Conservation (phyloP, 1,140 invertebrate genomes). For the Drosophila nasuta region DNA sequence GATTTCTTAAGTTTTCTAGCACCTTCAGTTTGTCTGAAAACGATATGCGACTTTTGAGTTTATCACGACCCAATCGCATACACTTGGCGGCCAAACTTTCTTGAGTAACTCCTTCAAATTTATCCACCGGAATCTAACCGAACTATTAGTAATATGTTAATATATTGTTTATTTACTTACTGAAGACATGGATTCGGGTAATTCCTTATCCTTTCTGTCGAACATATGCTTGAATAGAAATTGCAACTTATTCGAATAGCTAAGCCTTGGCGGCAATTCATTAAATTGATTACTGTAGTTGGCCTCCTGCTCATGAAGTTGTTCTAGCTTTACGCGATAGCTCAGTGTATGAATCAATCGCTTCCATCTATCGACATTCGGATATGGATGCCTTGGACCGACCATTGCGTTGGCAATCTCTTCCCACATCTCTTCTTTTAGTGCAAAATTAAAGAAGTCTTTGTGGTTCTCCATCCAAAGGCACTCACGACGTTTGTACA, state of each 20-base stretch:
- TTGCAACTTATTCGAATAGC: conserved; percentile 38
- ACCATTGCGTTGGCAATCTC: conserved; percentile 58
- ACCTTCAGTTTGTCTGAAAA: conserved; percentile 35
- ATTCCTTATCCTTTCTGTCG: conserved; percentile 1
- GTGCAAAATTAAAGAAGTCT: conserved; percentile 53
- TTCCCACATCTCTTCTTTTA: conserved; percentile 51
- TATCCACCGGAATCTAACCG: background rate
- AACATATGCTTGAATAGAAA: conserved; percentile 60
- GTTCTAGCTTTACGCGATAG: conserved; percentile 53
- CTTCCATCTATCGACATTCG: conserved; percentile 52
- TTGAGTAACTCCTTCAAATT: background rate
- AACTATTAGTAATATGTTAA: background rate
- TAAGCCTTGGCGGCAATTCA: background rate
- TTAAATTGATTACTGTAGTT: conserved; percentile 8
- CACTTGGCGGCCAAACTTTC: conserved; percentile 14
- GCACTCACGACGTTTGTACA: conserved; percentile 55
- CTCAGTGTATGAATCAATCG: conserved; percentile 44
- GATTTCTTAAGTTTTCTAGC: conserved; percentile 45
- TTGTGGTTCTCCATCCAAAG: conserved; percentile 62
- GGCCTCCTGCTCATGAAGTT: conserved; percentile 29
- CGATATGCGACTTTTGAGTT: background rate
- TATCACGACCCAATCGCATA: conserved; percentile 15
- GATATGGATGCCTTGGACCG: background rate
- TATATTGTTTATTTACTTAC: background rate
- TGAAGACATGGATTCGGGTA: background rate